Base-by-base conservation (phyloP, 2,888 invertebrate genomes). In the Cosmia trapezina region DNA sequence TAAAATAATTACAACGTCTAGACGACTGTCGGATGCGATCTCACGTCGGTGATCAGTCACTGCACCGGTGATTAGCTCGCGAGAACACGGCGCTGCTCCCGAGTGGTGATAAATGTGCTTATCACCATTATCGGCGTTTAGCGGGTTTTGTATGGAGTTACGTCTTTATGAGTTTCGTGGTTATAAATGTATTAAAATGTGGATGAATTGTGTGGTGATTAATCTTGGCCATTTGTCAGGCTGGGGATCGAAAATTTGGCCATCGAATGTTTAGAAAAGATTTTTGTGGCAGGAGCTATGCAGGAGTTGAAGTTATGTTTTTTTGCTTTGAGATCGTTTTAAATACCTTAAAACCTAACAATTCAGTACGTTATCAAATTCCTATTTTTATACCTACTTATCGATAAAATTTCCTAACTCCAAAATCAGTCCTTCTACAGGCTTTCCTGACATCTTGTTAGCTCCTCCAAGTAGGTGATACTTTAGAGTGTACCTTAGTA, bases 1-100 rank as follows among this genome's bases (percentile, higher is more conserved):
- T 94, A 93, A 93, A 93, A 95, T 94, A 93, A 95, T 94, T 94
- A 92, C 91, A 91, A 73, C 85, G 88, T 86, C 73, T 72, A 85
- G 76, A 83, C 76, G 75, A 8, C 75, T 83, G 89, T 92, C 90
- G 93, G 93, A 93, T 92, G 91, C 89, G 89, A 80, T 87, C 83
- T 86, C 88, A 89, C 90, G 89, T 84, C 84, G 79, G 83, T 68
- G 71, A 94, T 93, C 93, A 91, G 78, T 94, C 93, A 92, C 65
- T n/a, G 73, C 28, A 12, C 17, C 51, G 73, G 73, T 76, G 86
- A 86, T 80, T 81, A 80, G 70, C 57, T 37, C 11, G 71, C 49
- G 33, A 56, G 79, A 76, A 79, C 80, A 70, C 49, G 83, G 28
- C 59, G 68, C 28, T 60, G 53, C 57, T 65, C n/a, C 17, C 9